These are phyloP conservation scores for Dasypogon diadema DNA, from an alignment of 2,888 invertebrate genomes.

Conservation along the genomic window DNA sequence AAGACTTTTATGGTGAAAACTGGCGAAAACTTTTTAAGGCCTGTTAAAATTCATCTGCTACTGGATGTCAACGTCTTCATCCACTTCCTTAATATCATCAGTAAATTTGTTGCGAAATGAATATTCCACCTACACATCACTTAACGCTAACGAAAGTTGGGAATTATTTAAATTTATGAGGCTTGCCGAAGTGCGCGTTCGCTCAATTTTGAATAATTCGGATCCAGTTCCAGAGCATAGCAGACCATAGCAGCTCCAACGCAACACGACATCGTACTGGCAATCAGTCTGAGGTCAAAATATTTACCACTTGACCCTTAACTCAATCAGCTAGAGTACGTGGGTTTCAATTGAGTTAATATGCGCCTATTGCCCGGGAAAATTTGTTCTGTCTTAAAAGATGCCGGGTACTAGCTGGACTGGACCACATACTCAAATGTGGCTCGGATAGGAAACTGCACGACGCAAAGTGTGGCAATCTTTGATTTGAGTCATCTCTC, in stretches of 20 bases:
- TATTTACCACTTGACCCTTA: slow-evolving; percentile 60
- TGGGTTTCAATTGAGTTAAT: slow-evolving; percentile 56
- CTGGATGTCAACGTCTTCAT: background rate
- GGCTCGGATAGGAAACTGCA: background rate
- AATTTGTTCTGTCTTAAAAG: slow-evolving; percentile 25
- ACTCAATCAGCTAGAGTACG: slow-evolving; percentile 59
- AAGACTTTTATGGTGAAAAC: too few species aligned
- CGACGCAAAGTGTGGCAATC: slow-evolving; percentile 14
- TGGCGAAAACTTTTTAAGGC: too few species aligned
- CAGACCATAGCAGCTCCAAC: background rate
- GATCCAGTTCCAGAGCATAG: too few species aligned
- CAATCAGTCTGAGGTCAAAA: slow-evolving; percentile 60
- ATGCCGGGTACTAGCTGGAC: slow-evolving; percentile 15
- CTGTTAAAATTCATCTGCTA: too few species aligned
- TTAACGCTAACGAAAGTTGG: slow-evolving; percentile 28
- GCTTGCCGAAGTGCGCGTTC: background rate
- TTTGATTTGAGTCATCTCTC: slow-evolving; percentile 43
- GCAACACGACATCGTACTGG: slow-evolving; percentile 57
- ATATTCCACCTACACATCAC: slow-evolving; percentile 47
- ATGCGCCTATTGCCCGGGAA: slow-evolving; percentile 32
- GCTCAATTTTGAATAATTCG: slow-evolving; percentile 22
- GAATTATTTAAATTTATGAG: slow-evolving; percentile 47
- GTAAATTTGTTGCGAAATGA: slow-evolving; percentile 18
- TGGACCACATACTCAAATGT: too few species aligned
- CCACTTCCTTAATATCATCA: slow-evolving; percentile 25